Base-by-base conservation (phyloP, 2,113 vertebrate genomes). In the Megalops atlanticus region DNA sequence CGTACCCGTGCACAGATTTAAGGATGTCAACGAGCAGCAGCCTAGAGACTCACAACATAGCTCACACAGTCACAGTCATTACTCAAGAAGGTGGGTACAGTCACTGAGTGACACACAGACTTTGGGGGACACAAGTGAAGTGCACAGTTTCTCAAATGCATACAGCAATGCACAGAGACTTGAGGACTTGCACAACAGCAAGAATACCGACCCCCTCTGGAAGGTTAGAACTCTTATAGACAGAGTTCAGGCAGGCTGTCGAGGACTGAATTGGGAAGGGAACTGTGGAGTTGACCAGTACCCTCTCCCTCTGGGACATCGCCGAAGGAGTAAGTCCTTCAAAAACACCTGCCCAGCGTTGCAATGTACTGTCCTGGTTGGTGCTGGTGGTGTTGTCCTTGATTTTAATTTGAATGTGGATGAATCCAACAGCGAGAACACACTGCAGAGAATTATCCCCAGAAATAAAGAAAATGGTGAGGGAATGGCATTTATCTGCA, bases 401-500 rank as follows among this genome's bases (percentile, higher is more conserved):
- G 87, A 94, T 64, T 89, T 94, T n/a, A 88, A 91, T 83, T 85
- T 94, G 15, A 90, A 89, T 82, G 39, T 88, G 52, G 88, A 90
- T 87, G 83, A 86, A 43, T 86, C 83, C 0, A 84, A 87, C 70
- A 92, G 92, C 85, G 92, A 95, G 78, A 85, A 87, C 21, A 74
- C 88, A 1, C 87, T 93, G 0, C 89, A 92, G 82, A 92, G 90
- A 81, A 92, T 94, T 89, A 91, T 88, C 38, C 88, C 90, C 41
- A 69, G 6, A 10, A 79, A 76, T 64, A 64, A 82, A 38, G 76
- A 77, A 0, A 68, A 74, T 10, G 83, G 83, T 70, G 90, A 92
- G 10, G 90, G 92, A 8, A 89, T 88, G 86, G 87, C 92, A 24
- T 94, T 92, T 83, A 93, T 94, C 39, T 94, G 94, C 86, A 93